These are phyloP conservation scores for Sciurus carolinensis DNA, from an alignment of 2,797 vertebrate species.

Conservation along the genomic window DNA sequence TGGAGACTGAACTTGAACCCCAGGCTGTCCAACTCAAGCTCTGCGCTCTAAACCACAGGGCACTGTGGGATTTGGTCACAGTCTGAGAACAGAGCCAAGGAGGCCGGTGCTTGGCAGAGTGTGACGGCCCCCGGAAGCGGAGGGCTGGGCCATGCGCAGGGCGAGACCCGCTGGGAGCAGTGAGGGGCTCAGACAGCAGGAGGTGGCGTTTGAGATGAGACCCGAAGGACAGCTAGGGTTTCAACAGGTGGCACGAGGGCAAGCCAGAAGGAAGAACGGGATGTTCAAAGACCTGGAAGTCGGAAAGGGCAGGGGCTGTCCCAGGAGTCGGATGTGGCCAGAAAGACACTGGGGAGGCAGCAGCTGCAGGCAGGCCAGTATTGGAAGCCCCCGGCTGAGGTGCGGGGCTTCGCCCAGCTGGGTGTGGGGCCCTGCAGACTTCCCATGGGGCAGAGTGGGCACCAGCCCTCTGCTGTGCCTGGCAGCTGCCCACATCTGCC, in stretches of 20 bases:
- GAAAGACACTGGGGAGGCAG: not conserved
- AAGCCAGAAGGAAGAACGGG: not conserved
- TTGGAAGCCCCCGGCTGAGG: fast-evolving
- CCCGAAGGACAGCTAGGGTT: not conserved
- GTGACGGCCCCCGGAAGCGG: not conserved
- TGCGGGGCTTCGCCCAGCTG: not conserved
- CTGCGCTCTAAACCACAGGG: not conserved
- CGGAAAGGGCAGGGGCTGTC: not conserved
- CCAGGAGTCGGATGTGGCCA: not conserved
- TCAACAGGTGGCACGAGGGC: not conserved
- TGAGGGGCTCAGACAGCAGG: not conserved
- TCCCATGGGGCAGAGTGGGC: not conserved
- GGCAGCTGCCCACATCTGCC: not conserved
- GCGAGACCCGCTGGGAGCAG: not conserved
- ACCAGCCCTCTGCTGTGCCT: fast-evolving
- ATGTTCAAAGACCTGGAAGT: not conserved
- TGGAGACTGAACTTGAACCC: not conserved
- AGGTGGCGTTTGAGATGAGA: conserved; percentile 12
- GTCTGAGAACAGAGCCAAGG: not conserved
- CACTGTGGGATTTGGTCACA: fast-evolving
- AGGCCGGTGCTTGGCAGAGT: too few relatives aligned
- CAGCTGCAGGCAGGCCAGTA: too few relatives aligned
- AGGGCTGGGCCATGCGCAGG: not conserved
- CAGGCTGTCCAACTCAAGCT: not conserved
- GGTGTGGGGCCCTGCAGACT: fast-evolving